Conservation (phyloP, 2,113 vertebrate genomes). For the Lanius ludovicianus region DNA sequence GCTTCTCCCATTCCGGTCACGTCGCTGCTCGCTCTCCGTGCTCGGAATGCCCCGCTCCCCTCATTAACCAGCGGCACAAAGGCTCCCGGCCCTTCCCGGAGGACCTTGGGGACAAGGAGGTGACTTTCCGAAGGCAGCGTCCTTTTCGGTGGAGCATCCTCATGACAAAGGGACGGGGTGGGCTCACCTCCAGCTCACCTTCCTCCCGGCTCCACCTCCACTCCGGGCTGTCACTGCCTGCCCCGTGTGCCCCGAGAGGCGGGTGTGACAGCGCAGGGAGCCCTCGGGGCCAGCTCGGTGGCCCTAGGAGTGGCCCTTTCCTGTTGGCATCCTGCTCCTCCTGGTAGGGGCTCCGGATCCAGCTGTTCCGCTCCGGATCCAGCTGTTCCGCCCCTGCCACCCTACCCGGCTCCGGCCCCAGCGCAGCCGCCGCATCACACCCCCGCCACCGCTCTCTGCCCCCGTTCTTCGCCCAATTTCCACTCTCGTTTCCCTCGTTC, state of each 20-base stretch:
- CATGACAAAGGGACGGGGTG: neutral
- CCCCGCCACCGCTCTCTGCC: neutral
- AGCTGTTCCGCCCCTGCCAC: rapidly evolving
- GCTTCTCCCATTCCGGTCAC: constrained; percentile 53
- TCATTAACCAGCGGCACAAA: constrained; percentile 1
- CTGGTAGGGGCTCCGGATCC: neutral
- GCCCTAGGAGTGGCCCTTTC: neutral
- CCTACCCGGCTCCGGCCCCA: rapidly evolving
- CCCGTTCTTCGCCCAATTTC: neutral
- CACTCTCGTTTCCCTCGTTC: rapidly evolving
- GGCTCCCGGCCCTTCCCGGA: neutral
- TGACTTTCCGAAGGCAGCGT: neutral
- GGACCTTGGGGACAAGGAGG: neutral
- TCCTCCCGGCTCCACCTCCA: rapidly evolving
- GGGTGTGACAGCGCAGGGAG: neutral
- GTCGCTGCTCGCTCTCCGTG: neutral
- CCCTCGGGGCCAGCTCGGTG: rapidly evolving
- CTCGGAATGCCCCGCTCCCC: neutral
- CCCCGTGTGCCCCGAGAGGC: neutral
- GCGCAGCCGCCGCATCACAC: rapidly evolving
- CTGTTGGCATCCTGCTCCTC: neutral
- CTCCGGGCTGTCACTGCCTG: rapidly evolving
- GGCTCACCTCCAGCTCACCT: neutral
- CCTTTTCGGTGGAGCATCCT: rapidly evolving
- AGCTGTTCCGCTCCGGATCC: neutral